Evolutionary conservation across 2,888 invertebrate genomes (phyloP).

Genomic region (Archips crataeganus): DNA sequence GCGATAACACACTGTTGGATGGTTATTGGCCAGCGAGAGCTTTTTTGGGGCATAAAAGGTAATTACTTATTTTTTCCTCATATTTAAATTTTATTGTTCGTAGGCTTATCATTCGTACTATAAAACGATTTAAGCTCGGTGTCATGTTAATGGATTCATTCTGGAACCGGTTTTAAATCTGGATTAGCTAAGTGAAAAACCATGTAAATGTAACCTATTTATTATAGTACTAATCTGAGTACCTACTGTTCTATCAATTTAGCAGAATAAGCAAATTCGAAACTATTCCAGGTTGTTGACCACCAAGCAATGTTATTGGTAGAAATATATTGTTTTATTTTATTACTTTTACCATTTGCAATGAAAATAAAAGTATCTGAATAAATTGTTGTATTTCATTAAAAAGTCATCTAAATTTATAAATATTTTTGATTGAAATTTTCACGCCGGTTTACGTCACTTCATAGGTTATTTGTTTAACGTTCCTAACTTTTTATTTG

Average conservation of each 20-base stretch:
- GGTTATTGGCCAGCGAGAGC: conserved; percentile 33
- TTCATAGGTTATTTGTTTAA: conserved; percentile 1
- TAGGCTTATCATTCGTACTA: conserved; percentile 18
- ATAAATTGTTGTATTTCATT: conserved; percentile 10
- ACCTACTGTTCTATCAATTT: not conserved
- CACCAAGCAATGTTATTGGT: conserved; percentile 2
- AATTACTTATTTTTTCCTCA: conserved; percentile 33
- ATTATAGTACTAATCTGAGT: not conserved
- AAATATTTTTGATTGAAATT: not conserved
- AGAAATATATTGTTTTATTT: conserved; percentile 12
- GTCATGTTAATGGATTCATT: conserved; percentile 17
- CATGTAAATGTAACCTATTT: too few species aligned
- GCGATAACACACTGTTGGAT: conserved; percentile 35
- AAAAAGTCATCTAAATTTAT: conserved; percentile 5
- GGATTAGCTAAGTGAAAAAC: not conserved
- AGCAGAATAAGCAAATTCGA: conserved; percentile 7
- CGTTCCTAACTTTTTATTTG: conserved; percentile 12
- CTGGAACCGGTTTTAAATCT: conserved; percentile 12
- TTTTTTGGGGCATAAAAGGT: conserved; percentile 34
- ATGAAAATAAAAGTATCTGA: not conserved
- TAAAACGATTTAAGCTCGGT: conserved; percentile 3
- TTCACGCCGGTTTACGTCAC: not conserved
- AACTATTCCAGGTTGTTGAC: conserved; percentile 15
- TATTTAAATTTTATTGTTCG: conserved; percentile 3
- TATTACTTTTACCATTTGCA: not conserved